phyloP scores from a whole-genome alignment of 23 tunicate genomes.

The Aplidium turbinatum region DNA sequence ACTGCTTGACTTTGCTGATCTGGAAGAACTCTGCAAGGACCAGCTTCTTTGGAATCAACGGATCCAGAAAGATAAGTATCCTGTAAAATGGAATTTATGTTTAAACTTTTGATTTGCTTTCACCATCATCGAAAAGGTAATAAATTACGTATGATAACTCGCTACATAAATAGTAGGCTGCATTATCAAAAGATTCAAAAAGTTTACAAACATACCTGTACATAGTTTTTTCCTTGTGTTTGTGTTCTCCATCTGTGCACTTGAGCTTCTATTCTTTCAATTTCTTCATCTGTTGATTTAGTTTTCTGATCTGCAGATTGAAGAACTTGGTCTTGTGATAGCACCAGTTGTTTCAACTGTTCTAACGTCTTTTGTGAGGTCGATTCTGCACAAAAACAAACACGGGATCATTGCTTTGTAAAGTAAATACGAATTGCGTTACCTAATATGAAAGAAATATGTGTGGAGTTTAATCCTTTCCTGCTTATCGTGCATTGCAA shows the following conservation, averaged over 20 bases:
- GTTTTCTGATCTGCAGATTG: conserved; percentile 26
- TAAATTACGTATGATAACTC: no score
- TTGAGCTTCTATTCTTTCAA: conserved; percentile 65
- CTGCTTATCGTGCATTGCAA: no score
- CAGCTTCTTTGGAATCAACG: conserved; percentile 25
- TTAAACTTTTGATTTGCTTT: not conserved
- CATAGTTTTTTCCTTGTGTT: conserved; percentile 79
- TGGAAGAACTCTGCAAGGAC: not conserved
- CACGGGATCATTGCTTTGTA: no score
- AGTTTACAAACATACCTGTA: conserved; percentile 45
- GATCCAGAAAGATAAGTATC: conserved; percentile 75
- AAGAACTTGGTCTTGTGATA: conserved; percentile 62
- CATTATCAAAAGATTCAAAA: no score
- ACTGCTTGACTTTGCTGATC: not conserved
- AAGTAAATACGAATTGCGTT: no score
- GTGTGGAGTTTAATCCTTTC: no score
- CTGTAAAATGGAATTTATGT: conserved; percentile 13
- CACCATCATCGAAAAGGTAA: not conserved
- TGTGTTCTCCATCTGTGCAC: conserved; percentile 46
- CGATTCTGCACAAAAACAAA: conserved; percentile 26
- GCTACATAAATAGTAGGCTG: no score
- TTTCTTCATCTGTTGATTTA: conserved; percentile 37
- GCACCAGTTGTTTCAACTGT: conserved; percentile 47
- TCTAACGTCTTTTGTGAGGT: conserved; percentile 17
- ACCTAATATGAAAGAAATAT: no score